Conservation (phyloP, 1,140 invertebrate genomes). For the Calosoma granatense region DNA sequence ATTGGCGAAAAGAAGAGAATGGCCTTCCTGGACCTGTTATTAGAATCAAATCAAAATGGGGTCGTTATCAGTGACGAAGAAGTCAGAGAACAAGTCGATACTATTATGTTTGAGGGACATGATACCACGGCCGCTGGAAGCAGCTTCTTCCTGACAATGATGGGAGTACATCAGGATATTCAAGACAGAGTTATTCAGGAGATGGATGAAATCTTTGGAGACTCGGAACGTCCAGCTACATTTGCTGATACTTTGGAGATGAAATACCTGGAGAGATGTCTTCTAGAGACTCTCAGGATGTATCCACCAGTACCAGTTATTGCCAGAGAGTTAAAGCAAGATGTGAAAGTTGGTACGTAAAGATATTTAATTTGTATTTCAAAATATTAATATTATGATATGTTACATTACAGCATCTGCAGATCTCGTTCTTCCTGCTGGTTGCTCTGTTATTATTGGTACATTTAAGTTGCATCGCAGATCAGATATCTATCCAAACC, state of each 20-base stretch:
- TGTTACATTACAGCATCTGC: slow-evolving; percentile 31
- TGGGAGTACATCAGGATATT: slow-evolving; percentile 60
- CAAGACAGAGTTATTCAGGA: slow-evolving; percentile 26
- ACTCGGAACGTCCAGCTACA: slow-evolving; percentile 19
- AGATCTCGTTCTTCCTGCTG: slow-evolving; percentile 47
- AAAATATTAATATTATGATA: no score
- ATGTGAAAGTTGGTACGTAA: slow-evolving; percentile 45
- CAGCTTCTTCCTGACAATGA: slow-evolving; percentile 72
- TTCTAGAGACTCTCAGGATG: slow-evolving; percentile 47
- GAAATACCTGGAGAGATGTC: slow-evolving; percentile 54
- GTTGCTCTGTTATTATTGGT: slow-evolving; percentile 51
- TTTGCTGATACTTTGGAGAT: slow-evolving; percentile 41
- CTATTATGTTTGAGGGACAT: slow-evolving; percentile 93
- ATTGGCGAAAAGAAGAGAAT: slow-evolving; percentile 78
- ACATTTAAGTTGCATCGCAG: slow-evolving; percentile 57
- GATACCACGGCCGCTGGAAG: slow-evolving; percentile 85
- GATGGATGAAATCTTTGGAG: slow-evolving; percentile 20
- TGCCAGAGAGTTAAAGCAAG: slow-evolving; percentile 43
- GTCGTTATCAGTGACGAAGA: slow-evolving; percentile 73
- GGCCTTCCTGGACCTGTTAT: slow-evolving; percentile 87
- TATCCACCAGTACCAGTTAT: slow-evolving; percentile 57
- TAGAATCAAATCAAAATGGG: slow-evolving; percentile 72
- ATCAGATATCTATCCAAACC: slow-evolving; percentile 51
- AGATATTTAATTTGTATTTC: no score
- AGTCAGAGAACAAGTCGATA: slow-evolving; percentile 88